Base-by-base conservation (phyloP, 2,113 vertebrate genomes). In the Entomyzon cyanotis region DNA sequence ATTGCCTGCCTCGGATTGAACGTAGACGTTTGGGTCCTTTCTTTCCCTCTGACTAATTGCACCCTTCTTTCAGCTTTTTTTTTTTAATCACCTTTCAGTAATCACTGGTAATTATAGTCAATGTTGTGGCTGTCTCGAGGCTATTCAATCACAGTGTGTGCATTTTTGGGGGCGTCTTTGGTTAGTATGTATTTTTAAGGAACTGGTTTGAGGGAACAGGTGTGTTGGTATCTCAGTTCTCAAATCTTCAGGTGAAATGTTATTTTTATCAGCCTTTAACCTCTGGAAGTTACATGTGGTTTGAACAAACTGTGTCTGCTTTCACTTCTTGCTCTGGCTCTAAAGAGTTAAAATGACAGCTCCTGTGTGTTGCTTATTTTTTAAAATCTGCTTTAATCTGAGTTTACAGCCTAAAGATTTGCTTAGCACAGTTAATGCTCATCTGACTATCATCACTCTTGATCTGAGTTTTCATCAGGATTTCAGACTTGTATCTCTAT, bases 381-480 rank as follows among this genome's bases (percentile, higher is more conserved):
- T 64, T 84, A 19, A 24, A 39, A 71, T 64, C 69, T 71, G 35
- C n/a, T 95, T 91, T 93, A 85, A 90, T 93, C 84, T 55, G 55
- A 77, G 55, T 80, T 90, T 88, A 28, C 59, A 69, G 65, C 65
- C 75, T 89, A 44, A 90, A 95, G 84, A 77, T 63, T 85, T 95
- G 71, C 93, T 78, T 88, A 88, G 87, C 79, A 63, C 59, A 59
- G 71, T 90, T 86, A 91, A 88, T 90, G 68, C 90, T 94, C 28
- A 41, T 85, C 64, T 94, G 85, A 69, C 86, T 87, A 69, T 93
- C 44, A 4, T 70, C 55, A 39, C 55, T 88, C 90, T 93, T 88
- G 50, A 92, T 97, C 92, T 94, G 81, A 82, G 64, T 92, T 95
- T 96, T 81, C 79, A 69, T 70, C 52, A 75, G 75, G 85, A 50